These are phyloP conservation scores for Redunca redunca DNA, from an alignment of 2,113 vertebrate species.

Conservation along the genomic window DNA sequence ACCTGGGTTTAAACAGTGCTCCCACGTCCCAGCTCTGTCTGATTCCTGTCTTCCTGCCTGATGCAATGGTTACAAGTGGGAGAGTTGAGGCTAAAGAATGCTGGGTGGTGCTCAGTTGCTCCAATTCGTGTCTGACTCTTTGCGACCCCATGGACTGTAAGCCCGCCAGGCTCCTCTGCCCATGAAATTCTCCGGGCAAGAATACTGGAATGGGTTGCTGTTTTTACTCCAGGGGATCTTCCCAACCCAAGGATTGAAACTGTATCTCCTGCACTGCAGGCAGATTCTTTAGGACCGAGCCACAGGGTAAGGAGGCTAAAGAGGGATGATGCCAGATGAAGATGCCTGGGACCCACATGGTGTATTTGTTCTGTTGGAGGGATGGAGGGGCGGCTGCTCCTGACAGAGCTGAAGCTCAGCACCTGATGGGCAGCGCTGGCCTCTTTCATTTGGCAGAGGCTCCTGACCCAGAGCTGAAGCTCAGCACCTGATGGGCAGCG, in stretches of 20 bases:
- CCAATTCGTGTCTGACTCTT: not conserved
- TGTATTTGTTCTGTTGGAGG: not conserved
- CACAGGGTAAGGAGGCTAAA: not conserved
- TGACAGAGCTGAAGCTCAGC: not conserved
- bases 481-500: not conserved
- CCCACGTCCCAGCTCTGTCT: not conserved
- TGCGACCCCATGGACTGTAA: not conserved
- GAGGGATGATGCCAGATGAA: not conserved
- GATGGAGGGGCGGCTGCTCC: fast-evolving
- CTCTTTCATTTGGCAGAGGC: not conserved
- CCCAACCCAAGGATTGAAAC: not conserved
- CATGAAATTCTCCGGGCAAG: not conserved
- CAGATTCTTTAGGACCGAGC: not conserved
- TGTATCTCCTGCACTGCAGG: not conserved
- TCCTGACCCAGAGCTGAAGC: not conserved
- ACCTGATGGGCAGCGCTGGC: not conserved
- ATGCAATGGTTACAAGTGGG: not conserved
- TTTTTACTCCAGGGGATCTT: not conserved
- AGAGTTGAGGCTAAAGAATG: not conserved
- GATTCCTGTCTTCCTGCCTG: not conserved
- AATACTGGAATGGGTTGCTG: not conserved
- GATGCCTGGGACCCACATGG: not conserved
- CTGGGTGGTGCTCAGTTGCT: not conserved
- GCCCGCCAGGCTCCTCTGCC: not conserved
- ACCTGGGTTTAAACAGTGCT: not conserved